Evolutionary conservation across 2,113 vertebrate genomes (phyloP), one percentile per base, ranked within the genome.

Genomic region (Elachura formosa): DNA sequence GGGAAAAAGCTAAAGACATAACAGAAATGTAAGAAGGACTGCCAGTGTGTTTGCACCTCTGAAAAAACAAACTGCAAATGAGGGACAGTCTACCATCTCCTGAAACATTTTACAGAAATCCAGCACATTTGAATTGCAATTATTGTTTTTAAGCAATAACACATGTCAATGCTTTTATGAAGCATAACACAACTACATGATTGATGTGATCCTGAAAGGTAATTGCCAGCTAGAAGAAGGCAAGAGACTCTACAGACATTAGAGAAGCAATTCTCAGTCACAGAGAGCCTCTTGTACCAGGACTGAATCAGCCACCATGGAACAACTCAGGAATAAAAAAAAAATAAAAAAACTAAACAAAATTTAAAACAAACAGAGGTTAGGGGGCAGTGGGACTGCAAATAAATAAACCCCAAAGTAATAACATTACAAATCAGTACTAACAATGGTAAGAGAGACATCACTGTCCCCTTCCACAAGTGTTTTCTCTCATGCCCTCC

Each of bases 341-440:
- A 29, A 66, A 24, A 43, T 15, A 43, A 43, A 43, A n/a, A n/a
- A n/a, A n/a, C n/a, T n/a, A 40, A 40, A 25, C 16, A 25, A 54
- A 22, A 7, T 7, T 6, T 18, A 18, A 14, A 10, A 3, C n/a
- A n/a, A n/a, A n/a, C n/a, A n/a, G n/a, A n/a, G n/a, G n/a, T n/a
- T n/a, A n/a, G 2, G 4, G 8, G 31, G 24, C 1, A 4, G 2
- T 6, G 13, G 5, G 25, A 5, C 3, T 1, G 0, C 11, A 46
- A 3, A 15, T 9, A 61, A 51, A 58, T 26, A 54, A 41, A 23
- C 0, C 9, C 6, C 12, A 43, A 54, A 73, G 25, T 5, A 69
- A 24, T 14, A 73, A 61, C 34, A 62, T 17, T 84, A 58, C 40
- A 74, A 63, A 49, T 52, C 28, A 56, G 12, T 24, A 59, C 18